Conservation (phyloP, 2,113 vertebrate genomes). For the Egretta garzetta region DNA sequence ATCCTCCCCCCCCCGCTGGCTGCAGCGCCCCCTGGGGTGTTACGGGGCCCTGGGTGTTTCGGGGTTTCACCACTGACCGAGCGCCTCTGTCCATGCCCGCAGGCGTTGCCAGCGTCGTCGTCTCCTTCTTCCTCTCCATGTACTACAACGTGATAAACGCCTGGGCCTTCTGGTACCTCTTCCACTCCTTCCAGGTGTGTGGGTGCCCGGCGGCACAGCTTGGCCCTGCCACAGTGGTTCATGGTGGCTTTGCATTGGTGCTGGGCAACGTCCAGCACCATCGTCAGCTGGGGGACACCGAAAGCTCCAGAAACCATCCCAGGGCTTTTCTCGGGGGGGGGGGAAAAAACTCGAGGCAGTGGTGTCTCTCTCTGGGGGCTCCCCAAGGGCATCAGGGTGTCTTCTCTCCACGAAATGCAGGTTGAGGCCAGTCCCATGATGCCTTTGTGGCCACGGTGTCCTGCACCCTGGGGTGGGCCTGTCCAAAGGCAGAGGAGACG, state of each 20-base stretch:
- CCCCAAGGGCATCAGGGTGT: fast-evolving
- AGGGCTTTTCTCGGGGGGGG: neutral
- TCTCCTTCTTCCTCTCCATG: constrained; percentile 88
- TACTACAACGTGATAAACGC: constrained; percentile 95
- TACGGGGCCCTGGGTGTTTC: fast-evolving
- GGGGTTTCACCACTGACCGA: neutral
- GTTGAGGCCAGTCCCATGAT: neutral
- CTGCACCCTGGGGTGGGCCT: neutral
- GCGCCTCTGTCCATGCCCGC: neutral
- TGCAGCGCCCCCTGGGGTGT: fast-evolving
- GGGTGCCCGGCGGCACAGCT: fast-evolving
- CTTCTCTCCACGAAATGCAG: neutral
- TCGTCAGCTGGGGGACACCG: neutral
- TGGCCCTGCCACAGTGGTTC: fast-evolving
- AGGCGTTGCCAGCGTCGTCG: constrained; percentile 89
- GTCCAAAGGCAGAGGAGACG: neutral
- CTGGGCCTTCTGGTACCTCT: constrained; percentile 98
- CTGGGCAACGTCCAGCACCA: neutral
- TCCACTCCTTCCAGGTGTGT: constrained; percentile 94
- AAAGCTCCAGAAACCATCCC: neutral
- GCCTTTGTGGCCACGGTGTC: neutral
- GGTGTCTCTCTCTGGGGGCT: neutral
- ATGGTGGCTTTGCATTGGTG: fast-evolving
- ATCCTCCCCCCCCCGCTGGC: neutral
- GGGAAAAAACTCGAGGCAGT: too few species aligned